Evolutionary conservation across 2,113 vertebrate species (phyloP).

Genomic region (Plecturocebus donacophilus): DNA sequence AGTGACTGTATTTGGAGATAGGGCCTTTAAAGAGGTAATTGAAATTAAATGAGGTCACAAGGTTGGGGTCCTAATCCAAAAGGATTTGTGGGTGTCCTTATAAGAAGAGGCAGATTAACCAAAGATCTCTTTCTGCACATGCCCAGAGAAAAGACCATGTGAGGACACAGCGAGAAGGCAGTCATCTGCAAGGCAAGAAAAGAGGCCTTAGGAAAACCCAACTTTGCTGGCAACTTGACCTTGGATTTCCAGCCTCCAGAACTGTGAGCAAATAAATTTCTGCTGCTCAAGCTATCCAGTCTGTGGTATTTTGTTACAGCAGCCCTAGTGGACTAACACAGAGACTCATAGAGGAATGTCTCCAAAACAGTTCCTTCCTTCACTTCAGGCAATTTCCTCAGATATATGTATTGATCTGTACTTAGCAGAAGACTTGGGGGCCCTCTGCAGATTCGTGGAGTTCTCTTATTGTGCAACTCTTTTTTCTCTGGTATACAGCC

Average conservation of each 20-base stretch:
- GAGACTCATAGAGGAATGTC: not conserved
- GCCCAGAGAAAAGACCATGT: not conserved
- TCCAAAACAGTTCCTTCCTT: not conserved
- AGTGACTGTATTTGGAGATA: not conserved
- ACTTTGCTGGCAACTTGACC: not conserved
- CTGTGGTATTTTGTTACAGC: not conserved
- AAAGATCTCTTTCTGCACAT: not conserved
- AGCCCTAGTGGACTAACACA: not conserved
- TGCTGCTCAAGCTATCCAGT: not conserved
- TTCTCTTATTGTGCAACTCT: not conserved
- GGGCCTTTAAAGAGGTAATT: not conserved
- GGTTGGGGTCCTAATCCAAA: not conserved
- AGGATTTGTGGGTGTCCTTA: not conserved
- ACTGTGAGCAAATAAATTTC: conserved; percentile 10
- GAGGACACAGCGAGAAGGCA: not conserved
- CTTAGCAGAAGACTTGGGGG: not conserved
- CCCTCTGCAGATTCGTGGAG: not conserved
- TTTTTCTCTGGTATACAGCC: not conserved
- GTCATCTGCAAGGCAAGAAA: not conserved
- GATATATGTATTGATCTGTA: not conserved
- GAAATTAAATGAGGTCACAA: not conserved
- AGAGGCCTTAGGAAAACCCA: not conserved
- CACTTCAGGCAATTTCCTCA: not conserved
- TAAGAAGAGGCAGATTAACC: not conserved
- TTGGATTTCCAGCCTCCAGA: not conserved